Evolutionary conservation across 1,140 invertebrate genomes (phyloP).

Genomic region (Brachionus koreanus): DNA sequence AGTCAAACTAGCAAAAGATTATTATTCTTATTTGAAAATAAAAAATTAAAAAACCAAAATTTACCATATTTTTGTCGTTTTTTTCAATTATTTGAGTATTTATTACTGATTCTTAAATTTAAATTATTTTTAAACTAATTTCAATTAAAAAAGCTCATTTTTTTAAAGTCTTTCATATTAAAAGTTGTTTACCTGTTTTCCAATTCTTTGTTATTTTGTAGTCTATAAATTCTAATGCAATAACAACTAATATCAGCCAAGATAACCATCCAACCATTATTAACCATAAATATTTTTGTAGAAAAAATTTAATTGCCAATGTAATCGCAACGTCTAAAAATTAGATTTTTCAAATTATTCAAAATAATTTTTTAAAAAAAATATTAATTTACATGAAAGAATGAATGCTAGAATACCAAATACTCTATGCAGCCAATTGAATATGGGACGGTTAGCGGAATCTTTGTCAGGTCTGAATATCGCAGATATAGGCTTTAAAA

Average conservation of each 20-base stretch:
- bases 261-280: neutral
- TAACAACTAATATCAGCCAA: neutral
- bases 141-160: too few relatives aligned
- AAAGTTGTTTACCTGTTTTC: neutral
- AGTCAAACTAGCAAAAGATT: too few relatives aligned
- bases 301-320: neutral
- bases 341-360: neutral
- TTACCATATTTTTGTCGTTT: too few relatives aligned
- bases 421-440: conserved; percentile 4
- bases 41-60: too few relatives aligned
- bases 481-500: neutral
- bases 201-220: neutral
- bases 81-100: too few relatives aligned
- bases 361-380: too few relatives aligned
- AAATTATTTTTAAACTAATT: too few relatives aligned
- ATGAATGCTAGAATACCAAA: neutral
- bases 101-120: too few relatives aligned
- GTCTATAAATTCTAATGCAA: neutral
- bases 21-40: too few relatives aligned
- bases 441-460: neutral
- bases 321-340: neutral
- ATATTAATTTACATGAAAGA: neutral
- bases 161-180: too few relatives aligned
- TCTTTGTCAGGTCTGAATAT: neutral
- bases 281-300: neutral